Base-by-base conservation (phyloP, 1,140 invertebrate species). In the Drosophila seguyi region DNA sequence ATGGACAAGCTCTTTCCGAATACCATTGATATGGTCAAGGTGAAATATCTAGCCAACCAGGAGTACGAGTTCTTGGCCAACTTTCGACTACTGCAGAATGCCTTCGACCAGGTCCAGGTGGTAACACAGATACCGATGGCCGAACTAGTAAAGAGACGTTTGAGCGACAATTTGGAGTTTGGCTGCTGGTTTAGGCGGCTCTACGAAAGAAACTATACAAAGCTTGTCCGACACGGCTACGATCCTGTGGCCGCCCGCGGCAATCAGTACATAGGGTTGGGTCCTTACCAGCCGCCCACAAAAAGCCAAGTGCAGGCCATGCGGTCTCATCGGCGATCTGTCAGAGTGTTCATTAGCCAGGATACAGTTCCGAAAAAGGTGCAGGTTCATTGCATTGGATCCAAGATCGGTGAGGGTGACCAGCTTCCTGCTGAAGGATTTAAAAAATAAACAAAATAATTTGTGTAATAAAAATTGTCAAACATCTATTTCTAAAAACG, bases 1-100 rank as follows among this genome's bases (percentile, higher is more conserved):
- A 25, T 55, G 52, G 52, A 55, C 4, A 38, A 38, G 5, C 7
- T 55, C 1, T 55, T 25, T 4, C 52, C 52, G 0, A 22, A 34
- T 3, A 38, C 3, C 0, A 55, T 55, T 0, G 20, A 55, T 2
- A 25, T 55, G 52, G 0, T 3, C 0, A 38, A 22, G 1, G 52
- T 55, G 2, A 55, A 55, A 2, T 55, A 5, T 6, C 20, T 2
- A 2, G 34, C 52, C 0, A 55, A 55, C 3, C 52, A 55, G 34
- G 52, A 55, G 34, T 55, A 55, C 20, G 52, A 55, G 5, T 55
- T n/a, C 8, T 11, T 55, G 18, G 8, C 4, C 2, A 55, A 55
- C 34, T 55, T 55, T 11, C 52, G 52, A 3, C 52, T 55, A 0
- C 20, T 55, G 8, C 52, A 55, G 20, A 55, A 38, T 38, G 52